Evolutionary conservation across 2,888 invertebrate genomes (phyloP).

Genomic region (Hyles lineata): DNA sequence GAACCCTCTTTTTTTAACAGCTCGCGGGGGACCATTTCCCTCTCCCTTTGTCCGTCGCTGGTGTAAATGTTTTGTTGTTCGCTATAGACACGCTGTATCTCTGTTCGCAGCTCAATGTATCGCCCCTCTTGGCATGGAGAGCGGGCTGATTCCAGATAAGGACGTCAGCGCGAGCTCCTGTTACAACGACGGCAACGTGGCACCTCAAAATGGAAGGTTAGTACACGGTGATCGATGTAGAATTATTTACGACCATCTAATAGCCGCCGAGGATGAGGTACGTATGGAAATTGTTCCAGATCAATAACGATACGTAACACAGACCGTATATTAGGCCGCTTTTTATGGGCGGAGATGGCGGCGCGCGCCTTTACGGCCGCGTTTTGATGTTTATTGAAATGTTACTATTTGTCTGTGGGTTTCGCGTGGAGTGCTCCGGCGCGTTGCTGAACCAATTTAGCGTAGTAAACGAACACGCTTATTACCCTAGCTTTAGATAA

Average conservation of each 20-base stretch:
- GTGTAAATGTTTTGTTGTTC: constrained; percentile 26
- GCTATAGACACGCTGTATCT: constrained; percentile 21
- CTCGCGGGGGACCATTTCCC: constrained; percentile 10
- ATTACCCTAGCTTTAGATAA: not conserved
- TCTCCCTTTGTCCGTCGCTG: constrained; percentile 8
- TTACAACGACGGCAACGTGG: constrained; percentile 93
- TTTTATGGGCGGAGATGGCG: constrained; percentile 26
- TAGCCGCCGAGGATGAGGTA: constrained; percentile 22
- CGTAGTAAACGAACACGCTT: not conserved
- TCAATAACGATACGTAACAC: constrained; percentile 28
- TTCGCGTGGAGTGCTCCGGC: not conserved
- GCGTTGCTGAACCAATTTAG: constrained; percentile 1
- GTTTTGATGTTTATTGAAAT: constrained; percentile 25
- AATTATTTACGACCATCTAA: constrained; percentile 19
- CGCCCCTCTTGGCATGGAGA: constrained; percentile 94
- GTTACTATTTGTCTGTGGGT: constrained; percentile 20
- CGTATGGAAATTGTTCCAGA: constrained; percentile 25
- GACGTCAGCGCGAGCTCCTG: constrained; percentile 94
- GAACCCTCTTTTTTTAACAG: constrained; percentile 11
- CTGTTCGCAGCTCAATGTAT: constrained; percentile 91
- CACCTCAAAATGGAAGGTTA: constrained; percentile 93
- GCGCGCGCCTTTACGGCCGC: constrained; percentile 20
- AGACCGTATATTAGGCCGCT: constrained; percentile 21
- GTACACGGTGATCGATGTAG: constrained; percentile 33
- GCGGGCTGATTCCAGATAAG: constrained; percentile 90